Conservation (phyloP, 1,140 invertebrate genomes). For the Samia ricini region DNA sequence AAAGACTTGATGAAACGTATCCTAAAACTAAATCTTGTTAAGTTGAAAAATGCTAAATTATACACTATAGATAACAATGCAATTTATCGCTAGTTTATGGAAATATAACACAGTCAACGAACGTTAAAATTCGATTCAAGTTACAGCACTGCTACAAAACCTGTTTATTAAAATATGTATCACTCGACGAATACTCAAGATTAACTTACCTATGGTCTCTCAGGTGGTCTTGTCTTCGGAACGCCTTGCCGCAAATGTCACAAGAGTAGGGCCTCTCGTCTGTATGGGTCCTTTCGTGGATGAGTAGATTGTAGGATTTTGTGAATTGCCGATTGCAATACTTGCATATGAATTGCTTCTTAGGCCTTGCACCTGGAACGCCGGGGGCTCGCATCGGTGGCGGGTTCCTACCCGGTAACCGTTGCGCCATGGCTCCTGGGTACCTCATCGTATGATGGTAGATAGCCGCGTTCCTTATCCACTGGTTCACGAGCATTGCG, state of each 20-base stretch:
- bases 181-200: constrained; percentile 12
- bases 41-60: not conserved
- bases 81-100: no score
- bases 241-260: constrained; percentile 97
- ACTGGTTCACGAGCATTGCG: constrained; percentile 83
- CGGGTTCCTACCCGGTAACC: constrained; percentile 71
- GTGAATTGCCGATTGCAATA: constrained; percentile 97
- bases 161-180: constrained; percentile 17
- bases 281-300: constrained; percentile 96
- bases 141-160: not conserved
- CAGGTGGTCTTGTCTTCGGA: constrained; percentile 95
- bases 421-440: constrained; percentile 66
- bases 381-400: constrained; percentile 78
- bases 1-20: constrained; percentile 53
- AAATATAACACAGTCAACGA: no score
- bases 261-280: constrained; percentile 97
- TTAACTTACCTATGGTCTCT: constrained; percentile 89
- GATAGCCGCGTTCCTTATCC: constrained; percentile 84
- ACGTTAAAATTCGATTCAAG: no score
- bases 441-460: constrained; percentile 79
- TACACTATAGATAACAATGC: not conserved
- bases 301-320: constrained; percentile 97
- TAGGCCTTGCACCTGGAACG: constrained; percentile 82
- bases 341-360: constrained; percentile 97
- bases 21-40: constrained; percentile 51